Evolutionary conservation across 2,888 invertebrate genomes (phyloP), one percentile per base, ranked within the genome.

Genomic region (Morinoia aosen): DNA sequence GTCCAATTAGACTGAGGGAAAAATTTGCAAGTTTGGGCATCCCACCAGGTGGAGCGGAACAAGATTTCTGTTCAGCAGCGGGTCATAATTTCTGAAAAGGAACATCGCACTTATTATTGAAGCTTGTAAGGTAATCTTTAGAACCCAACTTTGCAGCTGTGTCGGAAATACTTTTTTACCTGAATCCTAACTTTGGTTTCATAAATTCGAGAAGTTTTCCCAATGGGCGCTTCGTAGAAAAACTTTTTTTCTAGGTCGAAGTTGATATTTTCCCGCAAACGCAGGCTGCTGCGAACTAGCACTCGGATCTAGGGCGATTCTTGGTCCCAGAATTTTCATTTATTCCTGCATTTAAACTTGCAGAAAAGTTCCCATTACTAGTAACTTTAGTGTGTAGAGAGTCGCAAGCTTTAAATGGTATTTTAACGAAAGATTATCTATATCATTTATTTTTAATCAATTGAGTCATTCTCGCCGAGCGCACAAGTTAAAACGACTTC

Each of bases 41-140:
- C 8, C 39, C 40, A 12, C 40, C 48, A 19, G 90, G 12, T 39
- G 14, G 90, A 39, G 40, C 48, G 48, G 40, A 90, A 40, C 90
- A 39, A 40, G 48, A 61, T 12, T 61, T 76, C 25, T 33, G 76
- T 33, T 33, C 25, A 25, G 76, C 76, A 76, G 76, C 76, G 33
- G 33, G 25, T 33, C 48, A 40, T 48, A 90, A 90, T 90, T 90
- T 40, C 25, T 11, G 39, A 40, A 90, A 90, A 40, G 11, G 11
- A 90, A 19, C 90, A 39, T 39, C 90, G 33, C 33, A 8, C 76
- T 76, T 76, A 40, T 40, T 90, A 90, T 90, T 90, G 90, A 90
- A 90, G 39, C 90, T 90, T 90, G 90, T 90, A 40, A 90, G 90
- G 14, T 48, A 48, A 90, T 40, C 40, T 90, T 90, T 90, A 90